Percentiles rank a stretch among this genome's conserved stretches.
These are phyloP conservation scores for Rhinoraja longicauda DNA, from an alignment of 2,797 vertebrate genomes.

Conservation along the genomic window DNA sequence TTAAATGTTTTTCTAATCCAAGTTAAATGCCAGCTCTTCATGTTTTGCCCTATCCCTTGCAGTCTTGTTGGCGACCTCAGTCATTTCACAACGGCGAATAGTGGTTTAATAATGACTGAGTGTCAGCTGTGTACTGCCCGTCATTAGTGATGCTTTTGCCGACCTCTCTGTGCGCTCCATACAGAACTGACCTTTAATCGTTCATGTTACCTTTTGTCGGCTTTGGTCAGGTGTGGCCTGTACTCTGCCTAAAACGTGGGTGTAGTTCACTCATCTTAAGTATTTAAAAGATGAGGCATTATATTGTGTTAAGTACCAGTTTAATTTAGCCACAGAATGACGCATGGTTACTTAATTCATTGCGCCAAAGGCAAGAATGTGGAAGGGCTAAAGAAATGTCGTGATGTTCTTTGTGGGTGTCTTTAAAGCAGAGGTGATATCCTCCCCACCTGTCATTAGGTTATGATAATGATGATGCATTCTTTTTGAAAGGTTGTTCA, in stretches of 20 bases:
- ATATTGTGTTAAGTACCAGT: not conserved
- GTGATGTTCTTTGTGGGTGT: not conserved
- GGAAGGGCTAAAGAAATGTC: not conserved
- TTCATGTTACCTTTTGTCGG: not conserved
- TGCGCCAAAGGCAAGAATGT: too few relatives aligned
- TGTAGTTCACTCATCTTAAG: not conserved
- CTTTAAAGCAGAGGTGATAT: not conserved
- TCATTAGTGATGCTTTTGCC: not conserved
- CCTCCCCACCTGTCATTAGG: not conserved
- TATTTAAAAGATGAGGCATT: too few relatives aligned
- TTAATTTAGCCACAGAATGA: not conserved
- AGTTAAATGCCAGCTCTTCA: not conserved
- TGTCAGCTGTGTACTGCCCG: not conserved
- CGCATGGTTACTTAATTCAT: too few relatives aligned
- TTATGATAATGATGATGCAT: not conserved
- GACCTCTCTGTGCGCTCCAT: not conserved
- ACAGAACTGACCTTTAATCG: not conserved
- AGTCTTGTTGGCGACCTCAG: not conserved
- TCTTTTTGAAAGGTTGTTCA: not conserved
- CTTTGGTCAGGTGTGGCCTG: not conserved
- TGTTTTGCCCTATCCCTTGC: too few relatives aligned
- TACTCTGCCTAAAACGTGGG: not conserved
- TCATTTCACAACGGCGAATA: too few relatives aligned
- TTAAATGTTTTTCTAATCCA: not conserved
- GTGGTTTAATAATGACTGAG: not conserved